Evolutionary conservation across 2,797 vertebrate genomes (phyloP).

Genomic region (Pelochelys cantorii): DNA sequence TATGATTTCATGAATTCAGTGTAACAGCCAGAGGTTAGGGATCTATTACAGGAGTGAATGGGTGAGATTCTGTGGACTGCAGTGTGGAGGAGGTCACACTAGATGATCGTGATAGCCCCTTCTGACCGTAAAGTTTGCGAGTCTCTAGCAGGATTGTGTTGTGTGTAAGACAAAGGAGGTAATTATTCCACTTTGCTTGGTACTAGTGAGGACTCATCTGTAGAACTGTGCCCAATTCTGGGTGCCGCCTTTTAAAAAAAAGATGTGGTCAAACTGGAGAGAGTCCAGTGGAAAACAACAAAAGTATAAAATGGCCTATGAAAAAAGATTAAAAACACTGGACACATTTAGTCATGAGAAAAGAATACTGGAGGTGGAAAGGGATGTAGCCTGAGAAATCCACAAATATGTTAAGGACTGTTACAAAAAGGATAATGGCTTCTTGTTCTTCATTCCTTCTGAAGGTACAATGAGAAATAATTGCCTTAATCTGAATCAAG

Average conservation of each 20-base stretch:
- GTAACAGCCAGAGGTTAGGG: neutral
- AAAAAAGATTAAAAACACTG: neutral
- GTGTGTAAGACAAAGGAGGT: neutral
- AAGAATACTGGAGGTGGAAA: neutral
- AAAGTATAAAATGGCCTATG: neutral
- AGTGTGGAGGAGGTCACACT: neutral
- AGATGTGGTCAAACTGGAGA: neutral
- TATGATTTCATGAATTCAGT: neutral
- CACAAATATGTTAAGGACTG: neutral
- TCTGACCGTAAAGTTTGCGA: neutral
- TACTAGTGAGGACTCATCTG: neutral
- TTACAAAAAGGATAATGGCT: neutral
- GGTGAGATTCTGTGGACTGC: neutral
- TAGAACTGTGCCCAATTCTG: neutral
- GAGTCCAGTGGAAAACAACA: neutral
- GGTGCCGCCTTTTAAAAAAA: neutral
- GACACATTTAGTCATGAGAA: neutral
- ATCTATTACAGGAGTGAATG: neutral
- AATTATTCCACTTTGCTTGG: neutral
- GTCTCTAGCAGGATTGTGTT: neutral
- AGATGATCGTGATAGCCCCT: neutral
- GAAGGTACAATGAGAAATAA: neutral
- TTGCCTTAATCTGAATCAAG: neutral
- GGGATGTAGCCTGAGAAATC: neutral
- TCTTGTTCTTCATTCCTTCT: neutral